phyloP scores from a whole-genome alignment of 2,113 vertebrate species.

The Cololabis saira region DNA sequence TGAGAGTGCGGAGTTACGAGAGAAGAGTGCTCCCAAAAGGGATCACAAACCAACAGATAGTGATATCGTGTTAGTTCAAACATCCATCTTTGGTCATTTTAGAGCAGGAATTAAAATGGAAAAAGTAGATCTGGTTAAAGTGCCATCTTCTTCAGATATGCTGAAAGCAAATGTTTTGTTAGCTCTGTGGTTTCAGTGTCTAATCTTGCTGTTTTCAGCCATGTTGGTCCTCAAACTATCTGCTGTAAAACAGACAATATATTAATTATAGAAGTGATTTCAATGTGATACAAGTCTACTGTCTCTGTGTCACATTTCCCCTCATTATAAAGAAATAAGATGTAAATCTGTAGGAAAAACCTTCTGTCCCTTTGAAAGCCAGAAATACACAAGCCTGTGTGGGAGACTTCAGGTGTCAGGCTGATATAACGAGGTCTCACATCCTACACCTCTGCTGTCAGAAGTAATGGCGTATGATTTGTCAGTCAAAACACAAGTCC shows the following conservation, averaged over 20 bases:
- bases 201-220: conserved; percentile 15
- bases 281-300: conserved; percentile 5
- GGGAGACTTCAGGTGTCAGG: conserved; percentile 31
- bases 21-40: conserved; percentile 19
- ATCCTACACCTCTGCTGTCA: conserved; percentile 17
- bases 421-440: conserved; percentile 24
- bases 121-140: conserved; percentile 62
- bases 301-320: conserved; percentile 17
- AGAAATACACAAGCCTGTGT: conserved; percentile 22
- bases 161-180: conserved; percentile 54
- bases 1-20: conserved; percentile 14
- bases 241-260: conserved; percentile 19
- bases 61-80: conserved; percentile 32
- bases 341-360: conserved; percentile 27
- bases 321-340: conserved; percentile 2
- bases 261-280: conserved; percentile 13
- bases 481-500: conserved; percentile 35
- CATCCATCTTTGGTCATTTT: conserved; percentile 69
- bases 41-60: conserved; percentile 39
- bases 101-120: conserved; percentile 41
- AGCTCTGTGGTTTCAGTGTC: conserved; percentile 41
- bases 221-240: conserved; percentile 30
- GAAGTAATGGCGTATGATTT: conserved; percentile 28
- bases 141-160: conserved; percentile 57
- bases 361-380: conserved; percentile 11